Evolutionary conservation across 2,797 vertebrate species (phyloP), one percentile per base, ranked within the genome.

Genomic region (Tragopan temminckii): DNA sequence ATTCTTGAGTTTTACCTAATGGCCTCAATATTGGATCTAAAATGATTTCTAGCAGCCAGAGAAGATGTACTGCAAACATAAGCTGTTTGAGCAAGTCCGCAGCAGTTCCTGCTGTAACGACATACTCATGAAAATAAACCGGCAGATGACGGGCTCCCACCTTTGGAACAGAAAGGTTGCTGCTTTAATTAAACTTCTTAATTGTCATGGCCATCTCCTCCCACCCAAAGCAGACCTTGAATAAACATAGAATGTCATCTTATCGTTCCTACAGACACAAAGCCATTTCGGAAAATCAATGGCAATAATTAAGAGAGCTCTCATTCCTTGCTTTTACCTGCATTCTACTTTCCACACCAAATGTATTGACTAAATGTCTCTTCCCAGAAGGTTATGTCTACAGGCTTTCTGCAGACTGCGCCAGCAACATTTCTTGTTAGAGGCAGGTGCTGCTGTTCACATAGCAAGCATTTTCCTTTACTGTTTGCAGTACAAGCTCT

Each of bases 161-260:
- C 50, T 85, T 69, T 59, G 79, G 53, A 89, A 93, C 45, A 81
- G 85, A 93, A 92, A 92, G 86, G 94, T 83, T 93, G 57, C 68
- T 79, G 81, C 87, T 85, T 95, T 95, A 93, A 95, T 95, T 92
- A 90, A 95, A 92, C 81, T 85, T 94, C 33, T 85, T 95, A 96
- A 94, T 92, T 87, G 89, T 62, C 89, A 80, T 5, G 59, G 84
- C 55, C 84, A 83, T 62, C 35, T 72, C 46, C 81, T 94, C 58
- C 71, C 62, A 80, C 58, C 31, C 36, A 71, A 63, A 89, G n/a
- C 68, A 55, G 66, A 75, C 81, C 80, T 35, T 57, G 82, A 85
- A 85, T 87, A 94, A 95, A 95, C 86, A 92, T 2, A 46, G 81
- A 25, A 90, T 85, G 81, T 87, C 84, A 72, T 81, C 50, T 21